Evolutionary conservation across 2,113 vertebrate genomes (phyloP).

Genomic region (Indicator maculatus): DNA sequence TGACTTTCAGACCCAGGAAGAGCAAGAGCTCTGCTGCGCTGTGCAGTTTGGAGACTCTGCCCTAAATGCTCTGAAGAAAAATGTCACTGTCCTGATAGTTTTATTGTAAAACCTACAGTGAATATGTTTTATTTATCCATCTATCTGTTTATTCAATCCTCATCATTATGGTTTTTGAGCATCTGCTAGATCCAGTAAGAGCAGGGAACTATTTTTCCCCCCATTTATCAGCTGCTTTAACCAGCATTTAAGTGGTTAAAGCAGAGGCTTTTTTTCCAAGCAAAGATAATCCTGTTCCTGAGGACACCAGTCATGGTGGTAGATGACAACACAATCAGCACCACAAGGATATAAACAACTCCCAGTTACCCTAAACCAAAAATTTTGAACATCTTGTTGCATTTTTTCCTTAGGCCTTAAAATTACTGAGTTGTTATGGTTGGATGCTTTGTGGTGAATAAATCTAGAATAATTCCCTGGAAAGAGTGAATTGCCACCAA

Average conservation of each 20-base stretch:
- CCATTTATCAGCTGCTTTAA: background rate
- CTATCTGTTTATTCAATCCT: background rate
- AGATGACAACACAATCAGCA: constrained; percentile 45
- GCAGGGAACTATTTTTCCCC: background rate
- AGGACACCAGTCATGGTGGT: constrained; percentile 17
- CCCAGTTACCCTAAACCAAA: constrained; percentile 66
- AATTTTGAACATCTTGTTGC: constrained; percentile 69
- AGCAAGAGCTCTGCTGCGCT: background rate
- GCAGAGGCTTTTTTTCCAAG: constrained; percentile 24
- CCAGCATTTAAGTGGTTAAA: constrained; percentile 61
- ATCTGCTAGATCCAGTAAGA: background rate
- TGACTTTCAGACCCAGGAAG: background rate
- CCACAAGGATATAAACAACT: constrained; percentile 58
- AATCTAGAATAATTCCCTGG: constrained; percentile 73
- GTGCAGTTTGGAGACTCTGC: background rate
- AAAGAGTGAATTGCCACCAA: constrained; percentile 57
- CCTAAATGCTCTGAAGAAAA: background rate
- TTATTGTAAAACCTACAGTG: background rate
- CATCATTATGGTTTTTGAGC: background rate
- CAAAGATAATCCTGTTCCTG: constrained; percentile 17
- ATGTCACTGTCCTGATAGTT: background rate
- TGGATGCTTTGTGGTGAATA: constrained; percentile 71
- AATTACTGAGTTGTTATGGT: constrained; percentile 70
- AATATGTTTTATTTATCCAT: background rate
- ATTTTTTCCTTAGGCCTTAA: constrained; percentile 68